Evolutionary conservation across 1,140 invertebrate species (phyloP), one percentile per base, ranked within the genome.

Genomic region (Arctopsyche grandis): DNA sequence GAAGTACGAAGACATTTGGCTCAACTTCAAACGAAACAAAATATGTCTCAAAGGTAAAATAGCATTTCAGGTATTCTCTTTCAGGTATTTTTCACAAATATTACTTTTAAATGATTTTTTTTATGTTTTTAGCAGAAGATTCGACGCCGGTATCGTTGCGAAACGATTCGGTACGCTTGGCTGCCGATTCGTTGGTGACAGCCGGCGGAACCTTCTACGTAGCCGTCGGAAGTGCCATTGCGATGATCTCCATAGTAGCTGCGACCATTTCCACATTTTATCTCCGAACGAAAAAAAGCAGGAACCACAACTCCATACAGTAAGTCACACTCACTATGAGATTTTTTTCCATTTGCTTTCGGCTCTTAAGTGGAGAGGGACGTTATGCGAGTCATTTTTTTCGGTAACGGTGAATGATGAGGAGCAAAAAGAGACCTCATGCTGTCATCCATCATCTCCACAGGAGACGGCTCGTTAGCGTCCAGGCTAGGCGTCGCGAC

Each of bases 11-110:
- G 91, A 93, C 80, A 95, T 94, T 5, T 88, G 90, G 69, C 88
- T 97, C 29, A 91, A 93, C 78, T 94, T 97, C 87, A 94, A 93
- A 84, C 89, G 96, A 81, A 96, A 95, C 86, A 97, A 96, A 88
- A 94, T 96, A 83, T 97, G 96, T 84, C 89, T 94, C 56, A 94
- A 95, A 92, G 94, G 94, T 96, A 85, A 85, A 29, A n/a, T n/a
- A 9, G 19, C n/a, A 74, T 19, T 14, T n/a, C n/a, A n/a, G n/a
- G 14, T 56, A 14, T 56, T 5, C 14, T n/a, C 19, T 56, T 56
- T 14, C 52, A 56, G 52, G 19, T 14, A 14, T 56, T 56, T 56
- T 56, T 16, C 12, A 56, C 52, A 56, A 14, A n/a, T n/a, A n/a
- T n/a, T n/a, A n/a, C n/a, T n/a, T n/a, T n/a, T n/a, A n/a, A n/a